phyloP scores from a whole-genome alignment of 2,797 vertebrate genomes.

The Clamator glandarius region DNA sequence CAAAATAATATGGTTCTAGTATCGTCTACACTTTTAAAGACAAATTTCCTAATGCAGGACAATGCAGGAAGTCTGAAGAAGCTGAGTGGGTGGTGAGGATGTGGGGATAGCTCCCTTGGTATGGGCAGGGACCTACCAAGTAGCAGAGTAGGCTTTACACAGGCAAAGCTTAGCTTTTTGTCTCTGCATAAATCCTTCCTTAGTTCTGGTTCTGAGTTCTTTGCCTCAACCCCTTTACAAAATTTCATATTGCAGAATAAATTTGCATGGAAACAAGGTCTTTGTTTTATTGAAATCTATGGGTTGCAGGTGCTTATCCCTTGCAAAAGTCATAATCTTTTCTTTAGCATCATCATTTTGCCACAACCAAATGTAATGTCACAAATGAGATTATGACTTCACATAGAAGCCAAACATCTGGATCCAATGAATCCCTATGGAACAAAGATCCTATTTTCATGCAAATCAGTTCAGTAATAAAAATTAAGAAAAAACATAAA shows the following conservation, averaged over 20 bases:
- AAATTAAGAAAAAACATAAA: slow-evolving; percentile 42
- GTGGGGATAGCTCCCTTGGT: not conserved
- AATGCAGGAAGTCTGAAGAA: not conserved
- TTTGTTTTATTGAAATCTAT: not conserved
- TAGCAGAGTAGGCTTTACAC: not conserved
- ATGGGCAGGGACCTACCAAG: not conserved
- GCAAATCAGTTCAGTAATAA: slow-evolving; percentile 50
- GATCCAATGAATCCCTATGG: not conserved
- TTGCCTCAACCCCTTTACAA: not conserved
- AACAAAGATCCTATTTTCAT: slow-evolving; percentile 44
- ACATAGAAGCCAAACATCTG: slow-evolving; percentile 44
- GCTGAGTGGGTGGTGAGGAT: not conserved
- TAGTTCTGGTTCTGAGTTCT: not conserved
- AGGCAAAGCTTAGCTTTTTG: not conserved
- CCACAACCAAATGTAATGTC: not conserved
- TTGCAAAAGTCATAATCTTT: slow-evolving; percentile 6
- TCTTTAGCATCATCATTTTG: not conserved
- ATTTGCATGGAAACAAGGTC: not conserved
- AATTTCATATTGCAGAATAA: not conserved
- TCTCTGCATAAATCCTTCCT: not conserved
- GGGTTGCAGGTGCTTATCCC: not conserved
- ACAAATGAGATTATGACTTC: slow-evolving; percentile 22
- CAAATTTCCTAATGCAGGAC: not conserved
- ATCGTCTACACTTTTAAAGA: not conserved
- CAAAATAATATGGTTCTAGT: not conserved